Base-by-base conservation (phyloP, 2,888 invertebrate species). In the Ennomos fuscantarius region DNA sequence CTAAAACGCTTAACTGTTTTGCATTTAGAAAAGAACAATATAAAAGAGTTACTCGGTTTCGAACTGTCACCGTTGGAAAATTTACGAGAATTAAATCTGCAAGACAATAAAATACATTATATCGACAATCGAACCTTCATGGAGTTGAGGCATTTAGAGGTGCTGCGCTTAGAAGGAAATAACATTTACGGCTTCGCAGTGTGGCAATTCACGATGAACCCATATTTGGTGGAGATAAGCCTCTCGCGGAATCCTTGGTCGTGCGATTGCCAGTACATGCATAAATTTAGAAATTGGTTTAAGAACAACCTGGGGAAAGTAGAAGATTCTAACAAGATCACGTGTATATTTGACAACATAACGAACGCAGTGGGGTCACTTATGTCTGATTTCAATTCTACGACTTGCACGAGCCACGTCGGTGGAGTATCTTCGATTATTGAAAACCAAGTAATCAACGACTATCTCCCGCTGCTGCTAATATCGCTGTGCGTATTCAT, bases 221-320 rank as follows among this genome's bases (percentile, higher is more conserved):
- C 97, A 15, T 97, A 97, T 88, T 93, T 98, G 76, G 96, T 96
- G n/a, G 96, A 96, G 86, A 95, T 98, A 73, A 95, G 95, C 52
- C 93, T 98, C 65, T 94, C 96, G 55, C 95, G 95, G 72, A 98
- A 98, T 84, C 95, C 96, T 47, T 98, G 98, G 98, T 96, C 96
- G 65, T 98, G 98, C 87, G 97, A 97, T 81, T 98, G 98, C 88
- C 94, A 94, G 72, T 97, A 96, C 84, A 88, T 97, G 74, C 95
- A 95, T 70, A 94, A 95, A 79, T 96, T 96, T 79, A 94, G 96
- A 73, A 94, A 94, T 70, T 98, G 97, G 95, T 93, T 97, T 78
- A 94, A 94, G 72, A 94, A 94, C 61, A 96, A 96, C 83, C 93
- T 94, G 44, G 96, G 95, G 59, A 97, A 97, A 93, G 95, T 98